These are phyloP conservation scores for Phyllostomus discolor DNA, from an alignment of 2,113 vertebrate genomes.

Conservation along the genomic window DNA sequence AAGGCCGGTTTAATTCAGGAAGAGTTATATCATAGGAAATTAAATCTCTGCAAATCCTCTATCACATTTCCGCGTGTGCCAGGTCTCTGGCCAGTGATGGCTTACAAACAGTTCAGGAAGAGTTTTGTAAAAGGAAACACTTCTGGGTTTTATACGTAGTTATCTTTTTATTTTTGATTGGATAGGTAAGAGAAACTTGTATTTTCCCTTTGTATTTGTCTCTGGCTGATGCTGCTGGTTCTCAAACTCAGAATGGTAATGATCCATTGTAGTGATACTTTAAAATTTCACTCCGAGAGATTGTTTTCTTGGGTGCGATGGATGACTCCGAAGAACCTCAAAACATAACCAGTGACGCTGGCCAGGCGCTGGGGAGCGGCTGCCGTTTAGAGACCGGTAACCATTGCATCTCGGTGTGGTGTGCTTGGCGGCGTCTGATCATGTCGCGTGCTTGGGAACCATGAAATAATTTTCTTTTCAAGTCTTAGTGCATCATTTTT, in stretches of 20 bases:
- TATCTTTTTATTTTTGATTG: not conserved
- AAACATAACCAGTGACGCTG: not conserved
- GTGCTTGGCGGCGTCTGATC: conserved; percentile 27
- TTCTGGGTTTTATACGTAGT: not conserved
- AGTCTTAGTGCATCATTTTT: conserved; percentile 58
- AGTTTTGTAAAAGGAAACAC: not conserved
- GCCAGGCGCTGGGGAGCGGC: not conserved
- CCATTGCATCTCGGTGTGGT: conserved; percentile 9
- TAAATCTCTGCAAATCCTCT: conserved; percentile 61
- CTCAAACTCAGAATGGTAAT: not conserved
- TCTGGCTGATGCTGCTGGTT: not conserved
- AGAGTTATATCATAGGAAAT: conserved; percentile 62
- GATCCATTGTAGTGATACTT: not conserved
- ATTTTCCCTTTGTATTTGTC: conserved; percentile 31
- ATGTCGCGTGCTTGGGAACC: conserved; percentile 8
- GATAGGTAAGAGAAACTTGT: not conserved
- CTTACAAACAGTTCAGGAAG: conserved; percentile 11
- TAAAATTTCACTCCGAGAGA: not conserved
- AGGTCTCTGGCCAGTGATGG: conserved; percentile 49
- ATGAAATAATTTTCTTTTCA: conserved; percentile 48
- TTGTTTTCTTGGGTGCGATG: conserved; percentile 28
- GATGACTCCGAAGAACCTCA: conserved; percentile 16
- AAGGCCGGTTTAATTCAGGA: conserved; percentile 61
- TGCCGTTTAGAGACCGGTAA: not conserved
- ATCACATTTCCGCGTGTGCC: conserved; percentile 64